Conservation (phyloP, 1,140 invertebrate species). For the Anthonomus grandis region DNA sequence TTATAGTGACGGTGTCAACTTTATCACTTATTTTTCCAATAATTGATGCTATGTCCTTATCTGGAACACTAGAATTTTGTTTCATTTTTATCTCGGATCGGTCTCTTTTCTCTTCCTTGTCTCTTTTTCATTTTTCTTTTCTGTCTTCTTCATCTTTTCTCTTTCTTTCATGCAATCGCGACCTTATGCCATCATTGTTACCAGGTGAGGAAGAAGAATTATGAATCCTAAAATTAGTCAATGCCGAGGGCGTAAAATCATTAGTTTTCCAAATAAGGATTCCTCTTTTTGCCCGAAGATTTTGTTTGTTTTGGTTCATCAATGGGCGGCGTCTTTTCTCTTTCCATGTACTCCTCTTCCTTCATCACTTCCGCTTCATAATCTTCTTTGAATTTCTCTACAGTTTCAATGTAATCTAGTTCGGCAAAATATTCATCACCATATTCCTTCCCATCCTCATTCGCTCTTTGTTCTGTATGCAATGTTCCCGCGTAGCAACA, state of each 20-base stretch:
- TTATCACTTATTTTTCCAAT: too few relatives aligned
- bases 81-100: constrained; percentile 18
- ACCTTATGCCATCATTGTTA: constrained; percentile 14
- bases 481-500: constrained; percentile 94
- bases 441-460: constrained; percentile 79
- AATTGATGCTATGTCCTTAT: constrained; percentile 27
- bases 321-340: constrained; percentile 12
- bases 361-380: constrained; percentile 44
- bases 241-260: constrained; percentile 36
- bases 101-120: constrained; percentile 7
- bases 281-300: constrained; percentile 14
- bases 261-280: constrained; percentile 32
- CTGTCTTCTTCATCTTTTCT: constrained; percentile 48
- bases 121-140: constrained; percentile 5
- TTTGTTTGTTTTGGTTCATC: constrained; percentile 47
- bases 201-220: too few relatives aligned
- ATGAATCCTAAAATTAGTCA: too few relatives aligned
- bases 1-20: constrained; percentile 58
- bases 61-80: constrained; percentile 6
- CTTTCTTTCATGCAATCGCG: constrained; percentile 30
- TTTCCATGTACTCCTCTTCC: constrained; percentile 35
- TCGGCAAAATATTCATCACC: constrained; percentile 97
- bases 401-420: constrained; percentile 92
- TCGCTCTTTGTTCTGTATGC: constrained; percentile 84
- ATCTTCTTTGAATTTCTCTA: constrained; percentile 85